Percentiles rank a stretch among this genome's conserved stretches.
Conservation (phyloP, 2,888 invertebrate species). For the Acleris holmiana region DNA sequence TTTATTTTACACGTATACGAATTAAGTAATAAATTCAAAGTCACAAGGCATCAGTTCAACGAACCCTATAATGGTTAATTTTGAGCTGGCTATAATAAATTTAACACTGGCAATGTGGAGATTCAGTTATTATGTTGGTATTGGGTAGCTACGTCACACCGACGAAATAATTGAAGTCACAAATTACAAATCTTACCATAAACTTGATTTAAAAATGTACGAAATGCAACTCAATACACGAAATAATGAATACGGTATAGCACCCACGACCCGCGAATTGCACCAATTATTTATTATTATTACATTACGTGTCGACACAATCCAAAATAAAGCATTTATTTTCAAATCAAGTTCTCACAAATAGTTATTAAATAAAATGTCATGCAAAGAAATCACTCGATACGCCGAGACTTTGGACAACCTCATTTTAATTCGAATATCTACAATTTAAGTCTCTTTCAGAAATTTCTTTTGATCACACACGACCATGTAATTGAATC, state of each 20-base stretch:
- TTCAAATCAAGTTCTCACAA: conserved; percentile 41
- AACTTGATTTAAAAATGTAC: not conserved
- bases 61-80: conserved; percentile 3
- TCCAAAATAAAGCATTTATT: conserved; percentile 1
- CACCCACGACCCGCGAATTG: conserved; percentile 15
- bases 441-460: conserved; percentile 53
- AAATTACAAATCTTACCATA: no score
- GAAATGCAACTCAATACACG: no score
- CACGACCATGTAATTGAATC: not conserved
- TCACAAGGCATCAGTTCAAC: conserved; percentile 9
- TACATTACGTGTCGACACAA: not conserved
- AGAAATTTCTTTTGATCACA: conserved; percentile 7
- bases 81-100: conserved; percentile 23
- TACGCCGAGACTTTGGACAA: conserved; percentile 56
- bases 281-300: conserved; percentile 20
- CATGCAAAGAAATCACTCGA: conserved; percentile 41
- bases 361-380: conserved; percentile 26
- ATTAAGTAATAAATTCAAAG: conserved; percentile 13
- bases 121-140: not conserved
- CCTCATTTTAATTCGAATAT: conserved; percentile 55
- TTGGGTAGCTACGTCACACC: no score
- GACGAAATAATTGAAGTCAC: no score
- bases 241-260: conserved; percentile 7
- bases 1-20: conserved; percentile 29
- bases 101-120: conserved; percentile 17